Percentiles rank a stretch among this genome's conserved stretches.
Conservation (phyloP, 2,888 invertebrate genomes). For the Microctonus aethiopoides region DNA sequence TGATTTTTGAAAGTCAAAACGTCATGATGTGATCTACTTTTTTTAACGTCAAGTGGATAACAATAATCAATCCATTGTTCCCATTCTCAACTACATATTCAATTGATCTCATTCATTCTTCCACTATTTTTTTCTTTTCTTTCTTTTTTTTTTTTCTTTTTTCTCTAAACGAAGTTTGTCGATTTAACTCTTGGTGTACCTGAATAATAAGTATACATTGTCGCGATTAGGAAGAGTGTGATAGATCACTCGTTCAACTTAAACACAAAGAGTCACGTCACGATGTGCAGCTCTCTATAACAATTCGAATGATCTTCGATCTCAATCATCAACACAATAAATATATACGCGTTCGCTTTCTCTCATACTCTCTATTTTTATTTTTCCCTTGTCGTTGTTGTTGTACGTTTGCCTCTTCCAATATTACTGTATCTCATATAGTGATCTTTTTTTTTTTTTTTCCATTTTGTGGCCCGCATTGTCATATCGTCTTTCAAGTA, state of each 20-base stretch:
- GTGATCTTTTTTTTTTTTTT: constrained; percentile 12
- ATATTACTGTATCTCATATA: constrained; percentile 27
- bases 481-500: constrained; percentile 43
- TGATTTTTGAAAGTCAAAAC: not conserved
- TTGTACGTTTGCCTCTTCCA: not conserved
- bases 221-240: constrained; percentile 4
- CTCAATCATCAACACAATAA: constrained; percentile 22
- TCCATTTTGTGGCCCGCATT: constrained; percentile 41
- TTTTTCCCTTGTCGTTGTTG: not conserved
- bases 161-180: not conserved
- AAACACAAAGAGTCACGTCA: constrained; percentile 32
- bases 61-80: not conserved
- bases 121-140: not conserved
- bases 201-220: constrained; percentile 9
- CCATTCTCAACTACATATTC: not conserved
- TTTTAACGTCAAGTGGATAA: not conserved
- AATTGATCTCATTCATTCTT: constrained; percentile 20
- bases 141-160: constrained; percentile 9
- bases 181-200: constrained; percentile 6
- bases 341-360: constrained; percentile 25
- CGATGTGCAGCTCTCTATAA: constrained; percentile 37
- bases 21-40: not conserved
- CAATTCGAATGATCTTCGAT: constrained; percentile 52
- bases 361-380: constrained; percentile 25
- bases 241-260: constrained; percentile 6